These are phyloP conservation scores for Marisa cornuarietis DNA, from an alignment of 1,140 invertebrate species.

Conservation along the genomic window DNA sequence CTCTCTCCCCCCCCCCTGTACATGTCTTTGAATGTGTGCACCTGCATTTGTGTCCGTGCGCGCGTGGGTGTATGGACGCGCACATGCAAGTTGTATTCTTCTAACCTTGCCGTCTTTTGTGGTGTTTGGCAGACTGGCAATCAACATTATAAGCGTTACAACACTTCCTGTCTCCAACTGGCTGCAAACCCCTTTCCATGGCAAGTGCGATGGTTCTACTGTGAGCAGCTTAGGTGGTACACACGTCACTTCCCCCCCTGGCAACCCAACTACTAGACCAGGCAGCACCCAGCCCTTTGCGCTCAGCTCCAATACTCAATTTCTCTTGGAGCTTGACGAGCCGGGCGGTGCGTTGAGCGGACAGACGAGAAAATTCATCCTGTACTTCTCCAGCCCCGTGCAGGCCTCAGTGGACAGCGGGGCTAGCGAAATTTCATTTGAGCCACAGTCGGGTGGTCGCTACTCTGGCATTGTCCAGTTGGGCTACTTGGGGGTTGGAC, in stretches of 20 bases:
- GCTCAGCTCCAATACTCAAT: constrained; percentile 30
- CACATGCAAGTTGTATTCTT: no score
- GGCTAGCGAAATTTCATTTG: constrained; percentile 34
- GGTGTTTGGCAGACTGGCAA: constrained; percentile 37
- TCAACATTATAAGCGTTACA: constrained; percentile 44
- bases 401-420: constrained; percentile 30
- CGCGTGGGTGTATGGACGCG: no score
- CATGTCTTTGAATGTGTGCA: no score
- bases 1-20: not conserved
- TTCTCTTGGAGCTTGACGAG: constrained; percentile 56
- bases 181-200: constrained; percentile 35
- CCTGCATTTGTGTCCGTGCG: not conserved
- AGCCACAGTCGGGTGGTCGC: constrained; percentile 35
- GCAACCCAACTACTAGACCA: not conserved
- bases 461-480: constrained; percentile 52
- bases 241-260: not conserved
- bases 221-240: constrained; percentile 23
- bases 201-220: constrained; percentile 38
- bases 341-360: constrained; percentile 46
- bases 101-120: not conserved
- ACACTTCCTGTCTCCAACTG: constrained; percentile 33
- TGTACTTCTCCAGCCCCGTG: constrained; percentile 51
- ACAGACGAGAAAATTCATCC: constrained; percentile 50
- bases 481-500: constrained; percentile 49
- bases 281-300: not conserved